These are phyloP conservation scores for Gymnocheta viridis DNA, from an alignment of 2,888 invertebrate genomes.

Conservation along the genomic window DNA sequence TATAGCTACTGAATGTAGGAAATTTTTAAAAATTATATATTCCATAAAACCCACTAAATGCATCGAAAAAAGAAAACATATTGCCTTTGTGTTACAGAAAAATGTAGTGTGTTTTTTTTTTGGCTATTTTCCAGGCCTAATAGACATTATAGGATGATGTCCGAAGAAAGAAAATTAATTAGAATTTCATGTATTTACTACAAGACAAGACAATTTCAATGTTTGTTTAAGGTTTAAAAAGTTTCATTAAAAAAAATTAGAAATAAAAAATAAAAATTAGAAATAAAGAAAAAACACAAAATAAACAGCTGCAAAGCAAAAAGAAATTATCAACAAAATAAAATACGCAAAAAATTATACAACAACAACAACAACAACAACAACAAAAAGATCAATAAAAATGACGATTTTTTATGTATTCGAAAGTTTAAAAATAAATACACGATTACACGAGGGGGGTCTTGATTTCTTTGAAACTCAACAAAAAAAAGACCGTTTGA, in stretches of 20 bases:
- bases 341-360: conserved; percentile 34
- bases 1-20: background rate
- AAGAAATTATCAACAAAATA: background rate
- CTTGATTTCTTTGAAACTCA: background rate
- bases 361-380: background rate
- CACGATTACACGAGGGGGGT: background rate
- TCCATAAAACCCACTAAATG: background rate
- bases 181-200: conserved; percentile 29
- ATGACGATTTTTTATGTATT: background rate
- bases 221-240: background rate
- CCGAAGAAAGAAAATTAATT: conserved; percentile 33
- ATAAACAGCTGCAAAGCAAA: conserved; percentile 38
- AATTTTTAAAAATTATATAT: background rate
- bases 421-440: conserved; percentile 14
- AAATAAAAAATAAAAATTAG: background rate
- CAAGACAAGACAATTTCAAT: background rate
- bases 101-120: background rate
- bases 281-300: background rate
- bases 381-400: background rate
- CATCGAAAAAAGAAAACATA: background rate
- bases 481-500: background rate
- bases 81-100: conserved; percentile 3
- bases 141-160: conserved; percentile 44
- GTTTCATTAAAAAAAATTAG: conserved; percentile 8
- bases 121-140: conserved; percentile 30